Evolutionary conservation across 1,140 invertebrate species (phyloP).

Genomic region (Ruditapes philippinarum): DNA sequence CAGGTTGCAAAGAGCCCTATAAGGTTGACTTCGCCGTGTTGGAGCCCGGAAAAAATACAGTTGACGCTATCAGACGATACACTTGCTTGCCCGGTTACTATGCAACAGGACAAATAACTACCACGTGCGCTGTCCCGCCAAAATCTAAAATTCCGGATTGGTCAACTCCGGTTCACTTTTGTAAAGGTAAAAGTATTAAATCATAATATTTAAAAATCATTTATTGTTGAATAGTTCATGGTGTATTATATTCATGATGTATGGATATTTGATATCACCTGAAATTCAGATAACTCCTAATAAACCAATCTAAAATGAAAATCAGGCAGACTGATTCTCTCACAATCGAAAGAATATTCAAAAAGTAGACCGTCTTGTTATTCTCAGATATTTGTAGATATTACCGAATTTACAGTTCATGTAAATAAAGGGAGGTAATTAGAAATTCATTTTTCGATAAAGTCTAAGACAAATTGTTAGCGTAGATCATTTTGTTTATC

Average conservation of each 20-base stretch:
- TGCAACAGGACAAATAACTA: constrained; percentile 42
- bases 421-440: no score
- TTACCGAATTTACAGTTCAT: no score
- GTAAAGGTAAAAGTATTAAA: constrained; percentile 59
- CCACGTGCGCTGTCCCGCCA: constrained; percentile 37
- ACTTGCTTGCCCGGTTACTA: constrained; percentile 55
- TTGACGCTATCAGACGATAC: constrained; percentile 26
- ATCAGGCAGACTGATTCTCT: no score
- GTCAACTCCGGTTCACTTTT: constrained; percentile 56
- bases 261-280: neutral
- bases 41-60: constrained; percentile 18
- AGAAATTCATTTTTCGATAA: no score
- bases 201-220: no score
- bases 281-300: neutral
- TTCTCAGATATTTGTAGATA: no score
- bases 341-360: no score
- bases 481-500: no score
- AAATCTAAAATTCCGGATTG: neutral
- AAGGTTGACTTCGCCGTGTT: constrained; percentile 29
- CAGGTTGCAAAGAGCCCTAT: constrained; percentile 39
- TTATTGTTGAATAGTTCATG: no score
- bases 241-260: neutral
- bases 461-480: no score
- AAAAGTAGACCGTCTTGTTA: no score
- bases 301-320: neutral